Conservation (phyloP, 1,140 invertebrate species). For the Drosophila jambulina region DNA sequence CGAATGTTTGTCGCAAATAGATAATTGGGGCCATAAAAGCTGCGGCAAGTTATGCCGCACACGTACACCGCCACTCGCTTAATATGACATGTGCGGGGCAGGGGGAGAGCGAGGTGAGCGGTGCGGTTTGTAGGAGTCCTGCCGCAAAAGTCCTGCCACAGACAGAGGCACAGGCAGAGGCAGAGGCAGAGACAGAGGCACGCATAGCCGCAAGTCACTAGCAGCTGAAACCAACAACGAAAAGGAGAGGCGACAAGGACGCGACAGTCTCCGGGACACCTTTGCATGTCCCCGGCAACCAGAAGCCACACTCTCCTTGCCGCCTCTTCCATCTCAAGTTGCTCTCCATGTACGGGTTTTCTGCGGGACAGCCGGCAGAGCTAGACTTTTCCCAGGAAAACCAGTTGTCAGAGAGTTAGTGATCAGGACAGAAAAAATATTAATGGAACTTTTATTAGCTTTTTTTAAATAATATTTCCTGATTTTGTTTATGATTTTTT, state of each 20-base stretch:
- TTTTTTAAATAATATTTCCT: no score
- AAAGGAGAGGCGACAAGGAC: conserved; percentile 13
- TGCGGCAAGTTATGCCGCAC: conserved; percentile 76
- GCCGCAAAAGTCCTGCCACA: conserved; percentile 43
- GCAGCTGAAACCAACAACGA: conserved; percentile 25
- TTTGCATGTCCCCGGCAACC: conserved; percentile 6
- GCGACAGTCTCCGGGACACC: conserved; percentile 17
- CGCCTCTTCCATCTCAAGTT: conserved; percentile 6
- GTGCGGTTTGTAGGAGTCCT: conserved; percentile 13
- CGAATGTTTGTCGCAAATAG: conserved; percentile 49
- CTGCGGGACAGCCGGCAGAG: neutral
- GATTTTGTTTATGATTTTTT: no score
- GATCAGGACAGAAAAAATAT: neutral
- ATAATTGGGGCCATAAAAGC: conserved; percentile 59
- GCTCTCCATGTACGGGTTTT: neutral
- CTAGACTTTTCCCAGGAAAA: conserved; percentile 3
- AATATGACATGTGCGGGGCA: conserved; percentile 64
- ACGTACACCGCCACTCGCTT: conserved; percentile 72
- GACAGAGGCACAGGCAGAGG: conserved; percentile 28
- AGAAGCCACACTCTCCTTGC: neutral
- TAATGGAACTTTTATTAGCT: neutral
- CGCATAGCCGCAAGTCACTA: conserved; percentile 66
- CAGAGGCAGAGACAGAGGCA: neutral
- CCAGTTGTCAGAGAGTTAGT: neutral
- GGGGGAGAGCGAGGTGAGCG: neutral